Evolutionary conservation across 2,888 invertebrate species (phyloP).

Genomic region (Lissonota sp.): DNA sequence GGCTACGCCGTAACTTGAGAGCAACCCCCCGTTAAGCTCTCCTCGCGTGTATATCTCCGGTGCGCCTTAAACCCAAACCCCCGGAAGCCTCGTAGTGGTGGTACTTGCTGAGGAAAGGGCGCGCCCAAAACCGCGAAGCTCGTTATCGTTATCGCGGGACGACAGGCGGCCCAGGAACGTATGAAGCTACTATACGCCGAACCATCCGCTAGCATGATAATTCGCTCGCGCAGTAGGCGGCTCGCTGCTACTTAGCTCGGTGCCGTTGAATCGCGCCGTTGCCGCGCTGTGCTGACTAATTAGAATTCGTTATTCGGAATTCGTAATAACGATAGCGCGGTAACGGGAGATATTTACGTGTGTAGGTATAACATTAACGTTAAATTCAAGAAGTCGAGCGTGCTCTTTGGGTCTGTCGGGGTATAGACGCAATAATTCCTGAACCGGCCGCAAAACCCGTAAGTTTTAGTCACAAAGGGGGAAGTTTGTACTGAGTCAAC

Average conservation of each 20-base stretch:
- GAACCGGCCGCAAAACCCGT: constrained; percentile 9
- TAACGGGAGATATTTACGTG: neutral
- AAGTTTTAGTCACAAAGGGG: constrained; percentile 5
- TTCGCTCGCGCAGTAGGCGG: constrained; percentile 62
- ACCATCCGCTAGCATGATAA: constrained; percentile 69
- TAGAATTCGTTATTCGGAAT: constrained; percentile 73
- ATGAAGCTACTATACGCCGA: constrained; percentile 46
- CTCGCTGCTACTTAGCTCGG: constrained; percentile 6
- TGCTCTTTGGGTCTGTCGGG: neutral
- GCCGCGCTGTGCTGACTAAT: constrained; percentile 72
- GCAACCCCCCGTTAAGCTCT: constrained; percentile 63
- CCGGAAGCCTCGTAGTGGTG: constrained; percentile 25
- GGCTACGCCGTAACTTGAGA: constrained; percentile 65
- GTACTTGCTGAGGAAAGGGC: constrained; percentile 61
- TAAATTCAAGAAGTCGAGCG: constrained; percentile 35
- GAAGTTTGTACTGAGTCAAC: constrained; percentile 28
- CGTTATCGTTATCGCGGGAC: constrained; percentile 74
- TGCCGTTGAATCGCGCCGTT: constrained; percentile 14
- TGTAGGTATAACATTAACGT: neutral
- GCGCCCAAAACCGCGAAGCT: constrained; percentile 57
- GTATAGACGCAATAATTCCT: constrained; percentile 27
- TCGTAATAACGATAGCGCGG: constrained; percentile 63
- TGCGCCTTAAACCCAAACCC: constrained; percentile 18
- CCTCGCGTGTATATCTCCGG: constrained; percentile 54
- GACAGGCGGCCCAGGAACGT: constrained; percentile 70